Evolutionary conservation across 2,888 invertebrate species (phyloP).

Genomic region (Mesorhabditis spiculigera): DNA sequence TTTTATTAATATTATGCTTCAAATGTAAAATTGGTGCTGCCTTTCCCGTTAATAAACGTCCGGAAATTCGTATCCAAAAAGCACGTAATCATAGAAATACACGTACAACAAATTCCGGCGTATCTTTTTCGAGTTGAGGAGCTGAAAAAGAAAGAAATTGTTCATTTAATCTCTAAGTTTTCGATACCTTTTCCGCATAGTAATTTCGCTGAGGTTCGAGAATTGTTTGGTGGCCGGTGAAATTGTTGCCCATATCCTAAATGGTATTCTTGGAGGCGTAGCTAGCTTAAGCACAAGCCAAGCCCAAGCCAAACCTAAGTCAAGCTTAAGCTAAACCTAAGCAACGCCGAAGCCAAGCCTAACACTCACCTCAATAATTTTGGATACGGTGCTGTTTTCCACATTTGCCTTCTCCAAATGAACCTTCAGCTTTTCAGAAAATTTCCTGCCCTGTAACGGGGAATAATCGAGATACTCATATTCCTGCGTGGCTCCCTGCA

Average conservation of each 20-base stretch:
- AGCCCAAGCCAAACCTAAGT: too few relatives aligned
- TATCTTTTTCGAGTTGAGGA: not conserved
- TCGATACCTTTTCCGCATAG: not conserved
- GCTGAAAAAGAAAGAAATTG: not conserved
- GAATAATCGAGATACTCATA: constrained; percentile 4
- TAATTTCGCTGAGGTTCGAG: not conserved
- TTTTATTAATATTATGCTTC: too few relatives aligned
- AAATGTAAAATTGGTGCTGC: too few relatives aligned
- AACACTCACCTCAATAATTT: not conserved
- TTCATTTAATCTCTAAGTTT: not conserved
- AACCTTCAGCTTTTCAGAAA: not conserved
- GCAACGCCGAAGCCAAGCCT: not conserved
- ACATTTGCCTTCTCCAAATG: not conserved
- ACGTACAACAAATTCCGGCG: not conserved
- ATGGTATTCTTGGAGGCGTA: not conserved
- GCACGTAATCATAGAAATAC: not conserved
- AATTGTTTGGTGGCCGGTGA: not conserved
- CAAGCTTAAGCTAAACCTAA: too few relatives aligned
- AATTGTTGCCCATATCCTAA: not conserved
- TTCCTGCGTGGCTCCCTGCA: not conserved
- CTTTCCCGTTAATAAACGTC: not conserved
- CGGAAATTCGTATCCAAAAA: not conserved
- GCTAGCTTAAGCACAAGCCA: too few relatives aligned
- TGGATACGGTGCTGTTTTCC: not conserved
- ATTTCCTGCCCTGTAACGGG: not conserved